These are phyloP conservation scores for Craterocephalus amniculus DNA, from an alignment of 2,797 vertebrate species.

Conservation along the genomic window DNA sequence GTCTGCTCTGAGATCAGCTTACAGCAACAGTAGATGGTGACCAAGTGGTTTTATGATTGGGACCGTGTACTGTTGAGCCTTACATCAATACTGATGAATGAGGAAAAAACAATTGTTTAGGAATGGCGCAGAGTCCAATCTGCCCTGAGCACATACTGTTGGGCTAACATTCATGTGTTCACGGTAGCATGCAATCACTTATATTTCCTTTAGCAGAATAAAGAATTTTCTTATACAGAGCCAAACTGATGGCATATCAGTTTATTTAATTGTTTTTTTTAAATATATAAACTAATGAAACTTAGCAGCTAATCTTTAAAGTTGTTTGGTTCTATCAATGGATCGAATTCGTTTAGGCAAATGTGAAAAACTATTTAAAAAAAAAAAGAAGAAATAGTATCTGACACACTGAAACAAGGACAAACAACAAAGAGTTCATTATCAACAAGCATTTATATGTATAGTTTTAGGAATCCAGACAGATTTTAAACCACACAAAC, in stretches of 20 bases:
- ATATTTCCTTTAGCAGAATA: background rate
- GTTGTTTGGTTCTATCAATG: background rate
- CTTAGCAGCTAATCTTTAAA: background rate
- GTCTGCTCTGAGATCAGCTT: constrained; percentile 80
- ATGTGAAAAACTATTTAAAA: background rate
- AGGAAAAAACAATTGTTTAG: constrained; percentile 55
- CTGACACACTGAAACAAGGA: background rate
- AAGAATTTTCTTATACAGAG: background rate
- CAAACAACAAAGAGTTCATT: constrained; percentile 27
- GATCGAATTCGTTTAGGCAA: background rate
- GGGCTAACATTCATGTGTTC: background rate
- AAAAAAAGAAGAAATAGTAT: background rate
- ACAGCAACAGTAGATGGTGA: constrained; percentile 71
- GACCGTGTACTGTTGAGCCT: constrained; percentile 46
- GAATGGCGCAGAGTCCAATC: constrained; percentile 42
- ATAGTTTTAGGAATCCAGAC: constrained; percentile 27
- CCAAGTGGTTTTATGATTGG: constrained; percentile 66
- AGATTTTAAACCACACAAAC: constrained; percentile 36
- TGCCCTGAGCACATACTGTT: constrained; percentile 21
- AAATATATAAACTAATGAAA: background rate
- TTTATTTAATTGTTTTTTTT: background rate
- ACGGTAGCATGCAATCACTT: background rate
- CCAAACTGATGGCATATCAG: background rate
- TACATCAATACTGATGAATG: constrained; percentile 43
- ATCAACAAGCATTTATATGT: constrained; percentile 44